Evolutionary conservation across 2,888 invertebrate genomes (phyloP).

Genomic region (Ochlodes sylvanus): DNA sequence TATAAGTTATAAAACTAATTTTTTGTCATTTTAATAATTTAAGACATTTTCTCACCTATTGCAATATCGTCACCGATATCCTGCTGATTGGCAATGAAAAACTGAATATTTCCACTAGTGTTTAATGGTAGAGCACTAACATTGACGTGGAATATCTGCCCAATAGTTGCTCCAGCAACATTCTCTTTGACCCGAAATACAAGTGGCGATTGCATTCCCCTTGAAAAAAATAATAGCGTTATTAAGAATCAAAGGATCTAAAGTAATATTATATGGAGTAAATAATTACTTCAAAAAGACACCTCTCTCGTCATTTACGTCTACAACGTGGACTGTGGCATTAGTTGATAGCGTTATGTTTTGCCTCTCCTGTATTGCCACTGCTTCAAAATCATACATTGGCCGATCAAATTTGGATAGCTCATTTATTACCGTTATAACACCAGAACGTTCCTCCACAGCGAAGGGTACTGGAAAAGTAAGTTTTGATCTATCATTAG

Average conservation of each 20-base stretch:
- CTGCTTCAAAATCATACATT: conserved; percentile 92
- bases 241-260: conserved; percentile 43
- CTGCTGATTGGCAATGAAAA: conserved; percentile 92
- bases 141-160: conserved; percentile 87
- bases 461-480: conserved; percentile 92
- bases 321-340: conserved; percentile 93
- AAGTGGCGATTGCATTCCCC: conserved; percentile 89
- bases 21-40: no score
- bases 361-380: conserved; percentile 87
- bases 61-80: conserved; percentile 92
- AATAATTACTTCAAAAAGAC: conserved; percentile 85
- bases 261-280: conserved; percentile 34
- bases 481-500: neutral
- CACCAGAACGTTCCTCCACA: conserved; percentile 94
- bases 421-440: conserved; percentile 93
- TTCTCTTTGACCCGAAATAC: conserved; percentile 92
- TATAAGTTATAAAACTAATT: no score
- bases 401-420: conserved; percentile 88
- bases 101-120: conserved; percentile 84
- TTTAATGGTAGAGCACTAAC: conserved; percentile 63
- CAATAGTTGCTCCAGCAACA: conserved; percentile 89
- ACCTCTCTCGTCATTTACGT: conserved; percentile 89
- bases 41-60: conserved; percentile 80
- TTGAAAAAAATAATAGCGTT: conserved; percentile 60
- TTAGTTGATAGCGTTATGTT: conserved; percentile 91